phyloP scores from a whole-genome alignment of 2,797 vertebrate species.

The Ctenochaetus hawaiiensis region DNA sequence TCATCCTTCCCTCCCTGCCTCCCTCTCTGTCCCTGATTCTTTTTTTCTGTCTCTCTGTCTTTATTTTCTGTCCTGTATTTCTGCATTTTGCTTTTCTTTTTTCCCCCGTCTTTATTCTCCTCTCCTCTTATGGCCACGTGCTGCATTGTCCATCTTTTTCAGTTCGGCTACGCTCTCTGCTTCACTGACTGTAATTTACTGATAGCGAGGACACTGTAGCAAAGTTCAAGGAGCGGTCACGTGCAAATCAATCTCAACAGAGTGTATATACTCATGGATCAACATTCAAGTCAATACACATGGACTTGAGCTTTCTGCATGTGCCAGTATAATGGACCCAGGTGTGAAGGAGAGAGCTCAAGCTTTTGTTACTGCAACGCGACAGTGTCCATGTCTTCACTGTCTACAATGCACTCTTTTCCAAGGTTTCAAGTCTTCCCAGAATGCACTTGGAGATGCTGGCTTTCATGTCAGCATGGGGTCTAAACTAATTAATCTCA shows the following conservation, averaged over 20 bases:
- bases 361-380: background rate
- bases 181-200: slow-evolving; percentile 53
- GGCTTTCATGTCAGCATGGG: slow-evolving; percentile 53
- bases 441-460: slow-evolving; percentile 44
- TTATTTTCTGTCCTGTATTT: slow-evolving; percentile 52
- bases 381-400: background rate
- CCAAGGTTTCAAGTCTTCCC: slow-evolving; percentile 45
- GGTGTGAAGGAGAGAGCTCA: slow-evolving; percentile 9
- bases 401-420: slow-evolving; percentile 8
- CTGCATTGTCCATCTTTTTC: slow-evolving; percentile 54
- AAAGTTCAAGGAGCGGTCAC: slow-evolving; percentile 73
- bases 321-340: slow-evolving; percentile 25
- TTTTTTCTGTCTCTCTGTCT: slow-evolving; percentile 56
- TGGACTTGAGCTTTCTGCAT: slow-evolving; percentile 1
- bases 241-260: slow-evolving; percentile 52
- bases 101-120: slow-evolving; percentile 9
- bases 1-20: slow-evolving; percentile 59
- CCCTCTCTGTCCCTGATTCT: slow-evolving; percentile 58
- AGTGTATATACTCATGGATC: slow-evolving; percentile 18
- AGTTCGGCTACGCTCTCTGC: slow-evolving; percentile 50
- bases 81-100: slow-evolving; percentile 44
- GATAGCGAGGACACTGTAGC: slow-evolving; percentile 51
- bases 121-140: slow-evolving; percentile 50
- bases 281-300: slow-evolving; percentile 36
- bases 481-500: slow-evolving; percentile 64